Base-by-base conservation (phyloP, 2,797 vertebrate genomes). In the Typhlichthys eigenmanni region DNA sequence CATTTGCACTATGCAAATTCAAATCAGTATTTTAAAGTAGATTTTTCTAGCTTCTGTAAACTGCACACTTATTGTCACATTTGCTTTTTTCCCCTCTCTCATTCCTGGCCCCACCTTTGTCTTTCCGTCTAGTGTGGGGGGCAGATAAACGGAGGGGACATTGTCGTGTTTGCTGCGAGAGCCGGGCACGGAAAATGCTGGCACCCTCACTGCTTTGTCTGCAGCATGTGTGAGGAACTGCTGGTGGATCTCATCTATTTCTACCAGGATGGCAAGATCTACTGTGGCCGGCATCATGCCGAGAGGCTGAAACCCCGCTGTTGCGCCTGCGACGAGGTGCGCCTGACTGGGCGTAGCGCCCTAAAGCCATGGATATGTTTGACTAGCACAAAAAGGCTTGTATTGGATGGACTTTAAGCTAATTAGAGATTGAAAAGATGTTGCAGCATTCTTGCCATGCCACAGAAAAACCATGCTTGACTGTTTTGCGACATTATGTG, bases 161-260 rank as follows among this genome's bases (percentile, higher is more conserved):
- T 99, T 2, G 96, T 96, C 0, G 95, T 98, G 67, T 98, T 98
- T 2, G 96, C 97, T 1, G 95, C 95, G 0, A 91, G 96, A n/a
- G 95, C 95, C 0, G 96, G 95, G 13, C 96, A 98, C 0, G 95
- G 95, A 0, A 89, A 96, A 60, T 97, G 96, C 85, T 99, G 98
- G 98, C 98, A 99, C 79, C 97, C 98, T 3, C 93, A 96, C 1
- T 99, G 98, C 89, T 99, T 99, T 70, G 96, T 98, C 65, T 99
- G 98, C 88, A 89, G 92, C 0, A 89, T 95, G 79, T 99, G 98
- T 80, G 95, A 94, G 0, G 97, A 99, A 83, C 92, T 99, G 52
- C 85, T 99, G 83, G 97, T 98, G 2, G 97, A 99, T 84, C 89
- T 99, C 69, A 98, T 99, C 91, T 99, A 99, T 90, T 99, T 99